Base-by-base conservation (phyloP, 2,888 invertebrate genomes). In the Chymomyza fuscimana region DNA sequence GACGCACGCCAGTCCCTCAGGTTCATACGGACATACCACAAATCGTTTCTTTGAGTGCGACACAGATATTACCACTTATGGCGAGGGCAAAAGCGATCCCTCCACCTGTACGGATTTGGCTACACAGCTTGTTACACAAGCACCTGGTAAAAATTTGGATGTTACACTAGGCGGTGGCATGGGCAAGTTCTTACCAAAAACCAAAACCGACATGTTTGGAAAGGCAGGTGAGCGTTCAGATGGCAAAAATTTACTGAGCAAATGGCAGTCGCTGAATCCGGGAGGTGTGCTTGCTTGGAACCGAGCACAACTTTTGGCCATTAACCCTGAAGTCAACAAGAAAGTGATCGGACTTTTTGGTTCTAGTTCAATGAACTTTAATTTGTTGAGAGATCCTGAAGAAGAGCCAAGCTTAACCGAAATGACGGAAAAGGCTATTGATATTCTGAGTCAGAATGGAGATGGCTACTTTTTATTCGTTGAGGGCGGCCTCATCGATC, bases 81-180 rank as follows among this genome's bases (percentile, higher is more conserved):
- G 78, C 0, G 79, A 15, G 0, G 75, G 74, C 0, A 4, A 68
- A 7, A 69, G 7, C 0, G 73, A 82, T 54, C 61, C 82, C 5
- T 63, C 40, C 4, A 67, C 67, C 4, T 96, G 96, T 89, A 90
- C 92, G 63, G 96, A 97, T 82, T 96, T 96, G 71, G 96, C 96
- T 0, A 93, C 93, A 36, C 96, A 97, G 85, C 92, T 96, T 15
- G 91, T 97, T 3, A 93, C 93, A 59, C 92, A 93, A 15, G 93
- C 93, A 51, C 95, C 96, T 52, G 96, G 96, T 0, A 92, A 92
- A 61, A 93, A 94, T 71, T 93, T 96, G 19, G 95, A 96, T 91
- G 95, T 96, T 0, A 94, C 96, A 67, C 92, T 96, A 89, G 97
- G 96, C 0, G 96, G 97, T 5, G 97, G 96, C 1, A 92, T 95